phyloP scores from a whole-genome alignment of 2,113 vertebrate species.

The Chamaea fasciata region DNA sequence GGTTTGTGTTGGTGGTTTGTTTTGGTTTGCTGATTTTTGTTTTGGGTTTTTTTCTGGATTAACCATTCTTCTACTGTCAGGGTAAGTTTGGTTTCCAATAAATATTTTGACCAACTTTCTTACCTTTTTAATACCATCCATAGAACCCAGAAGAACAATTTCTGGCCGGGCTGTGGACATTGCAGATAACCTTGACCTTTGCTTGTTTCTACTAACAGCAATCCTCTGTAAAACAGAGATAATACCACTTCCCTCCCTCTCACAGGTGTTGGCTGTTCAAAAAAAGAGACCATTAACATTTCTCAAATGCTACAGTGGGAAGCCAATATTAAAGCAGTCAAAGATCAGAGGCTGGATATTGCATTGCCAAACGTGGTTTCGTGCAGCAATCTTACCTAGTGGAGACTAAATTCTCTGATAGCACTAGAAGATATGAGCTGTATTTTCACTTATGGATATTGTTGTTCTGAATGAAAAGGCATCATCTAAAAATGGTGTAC shows the following conservation, averaged over 20 bases:
- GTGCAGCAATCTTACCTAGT: background rate
- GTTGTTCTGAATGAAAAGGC: background rate
- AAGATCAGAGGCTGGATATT: background rate
- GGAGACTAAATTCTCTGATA: background rate
- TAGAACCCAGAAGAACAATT: background rate
- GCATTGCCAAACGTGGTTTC: background rate
- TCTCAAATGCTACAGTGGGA: background rate
- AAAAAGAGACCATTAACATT: background rate
- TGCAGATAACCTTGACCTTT: conserved; percentile 19
- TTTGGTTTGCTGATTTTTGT: background rate
- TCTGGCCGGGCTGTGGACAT: background rate
- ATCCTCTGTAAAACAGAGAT: background rate
- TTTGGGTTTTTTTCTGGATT: background rate
- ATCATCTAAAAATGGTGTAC: background rate
- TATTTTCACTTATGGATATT: background rate
- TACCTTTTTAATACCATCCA: background rate
- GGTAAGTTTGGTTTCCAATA: background rate
- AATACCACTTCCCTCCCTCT: background rate
- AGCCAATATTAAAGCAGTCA: background rate
- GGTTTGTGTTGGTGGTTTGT: background rate
- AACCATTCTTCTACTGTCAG: background rate
- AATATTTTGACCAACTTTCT: background rate
- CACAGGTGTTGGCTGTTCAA: background rate
- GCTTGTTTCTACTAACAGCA: background rate
- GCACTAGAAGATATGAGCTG: background rate